Evolutionary conservation across 2,113 vertebrate genomes (phyloP), one percentile per base, ranked within the genome.

Genomic region (Rafetus swinhoei): DNA sequence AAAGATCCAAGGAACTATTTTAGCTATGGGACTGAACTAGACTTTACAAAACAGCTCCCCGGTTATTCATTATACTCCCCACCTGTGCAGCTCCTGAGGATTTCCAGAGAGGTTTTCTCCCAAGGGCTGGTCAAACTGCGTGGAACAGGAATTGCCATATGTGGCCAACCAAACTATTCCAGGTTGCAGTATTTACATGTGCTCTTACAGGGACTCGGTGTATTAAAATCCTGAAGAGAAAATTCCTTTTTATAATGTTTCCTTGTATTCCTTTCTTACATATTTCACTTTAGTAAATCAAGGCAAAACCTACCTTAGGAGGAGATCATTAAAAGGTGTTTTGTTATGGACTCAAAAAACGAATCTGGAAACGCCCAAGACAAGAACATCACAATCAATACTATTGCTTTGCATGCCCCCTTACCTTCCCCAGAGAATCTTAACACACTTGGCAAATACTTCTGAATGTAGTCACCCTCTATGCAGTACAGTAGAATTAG

Each of bases 381-480:
- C 84, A 76, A 9, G 1, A 35, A 5, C 6, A 69, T n/a, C 7
- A 65, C 29, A 72, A 35, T 35, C 16, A 72, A 39, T 9, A 85
- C 24, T 11, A 76, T 4, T 24, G 16, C 27, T 18, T 39, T 21
- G 18, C 14, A 53, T 18, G 59, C 60, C 82, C 79, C 72, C 35
- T 8, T 50, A 1, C 7, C 65, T 56, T 19, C 22, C 54, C 57
- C 39, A 0, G 0, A 90, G 7, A 25, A 52, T 79, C 13, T 53
- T 7, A 29, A 52, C 52, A 4, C 25, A 53, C 76, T 79, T 53
- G 19, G 65, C n/a, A 35, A 35, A n/a, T 16, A 35, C 19, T 35
- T 72, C 16, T 72, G 65, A 72, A 72, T 72, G n/a, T n/a, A 35
- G 65, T 72, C n/a, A 35, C 18, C n/a, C n/a, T 18, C n/a, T 72